Conservation (phyloP, 2,113 vertebrate species). For the Cariama cristata region DNA sequence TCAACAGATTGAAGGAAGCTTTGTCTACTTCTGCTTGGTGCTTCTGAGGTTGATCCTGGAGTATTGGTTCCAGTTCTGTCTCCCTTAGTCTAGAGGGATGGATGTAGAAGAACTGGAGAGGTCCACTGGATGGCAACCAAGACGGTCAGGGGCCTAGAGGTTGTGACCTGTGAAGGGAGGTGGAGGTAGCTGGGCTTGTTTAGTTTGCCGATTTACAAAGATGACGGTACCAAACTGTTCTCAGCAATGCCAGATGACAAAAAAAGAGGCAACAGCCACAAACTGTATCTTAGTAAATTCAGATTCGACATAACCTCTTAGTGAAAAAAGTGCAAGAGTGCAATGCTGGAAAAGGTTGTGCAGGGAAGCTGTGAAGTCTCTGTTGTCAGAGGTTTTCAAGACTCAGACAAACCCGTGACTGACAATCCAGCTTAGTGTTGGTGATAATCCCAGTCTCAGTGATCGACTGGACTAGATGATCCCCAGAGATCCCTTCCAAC, state of each 20-base stretch:
- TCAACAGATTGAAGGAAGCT: background rate
- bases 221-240: background rate
- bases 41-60: background rate
- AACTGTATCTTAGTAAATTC: background rate
- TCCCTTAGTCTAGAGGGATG: background rate
- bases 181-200: background rate
- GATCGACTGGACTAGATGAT: background rate
- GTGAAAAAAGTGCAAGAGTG: background rate
- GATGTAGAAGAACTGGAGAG: background rate
- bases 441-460: background rate
- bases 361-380: background rate
- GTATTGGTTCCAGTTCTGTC: background rate
- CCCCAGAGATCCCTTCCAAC: background rate
- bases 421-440: background rate
- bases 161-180: background rate
- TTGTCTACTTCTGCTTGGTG: background rate
- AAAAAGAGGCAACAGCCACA: background rate
- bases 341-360: background rate
- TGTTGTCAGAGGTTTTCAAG: background rate
- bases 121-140: background rate
- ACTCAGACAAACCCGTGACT: accelerated
- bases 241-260: background rate
- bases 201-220: background rate
- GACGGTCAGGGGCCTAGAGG: background rate
- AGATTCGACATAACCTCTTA: background rate